Base-by-base conservation (phyloP, 1,140 invertebrate genomes). In the Atopsyche davidsoni region DNA sequence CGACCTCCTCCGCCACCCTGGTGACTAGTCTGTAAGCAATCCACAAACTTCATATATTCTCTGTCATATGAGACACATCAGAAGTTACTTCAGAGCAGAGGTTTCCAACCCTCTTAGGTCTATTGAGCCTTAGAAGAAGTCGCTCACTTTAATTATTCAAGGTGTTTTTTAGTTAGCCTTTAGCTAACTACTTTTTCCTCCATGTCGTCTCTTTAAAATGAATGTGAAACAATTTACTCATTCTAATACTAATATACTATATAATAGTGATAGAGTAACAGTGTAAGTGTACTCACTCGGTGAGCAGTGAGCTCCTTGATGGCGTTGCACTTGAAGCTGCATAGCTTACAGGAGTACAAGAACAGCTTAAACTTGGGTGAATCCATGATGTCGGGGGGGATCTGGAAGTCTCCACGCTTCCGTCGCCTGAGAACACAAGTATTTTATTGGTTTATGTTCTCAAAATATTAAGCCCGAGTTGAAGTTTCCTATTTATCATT, bases 281-380 rank as follows among this genome's bases (percentile, higher is more conserved):
- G 22, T 28, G n/a, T n/a, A n/a, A n/a, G 18, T 4, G 4, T 42
- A 32, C 41, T 52, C 18, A 71, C 70, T 65, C 64, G 66, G 41
- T 72, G 70, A 0, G 57, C 63, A 0, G 65, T 66, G 13, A 70
- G 56, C 23, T 73, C 68, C 36, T 70, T 71, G 16, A 71, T 63
- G 3, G 70, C 69, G 49, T 73, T 73, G 43, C 70, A 73, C 18
- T 70, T 68, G 53, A 68, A 73, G 19, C 40, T 56, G 56, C 70
- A 73, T 19, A 65, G 36, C 57, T 71, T 71, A 57, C 70, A 73
- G 2, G 61, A 63, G 55, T 73, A 73, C 2, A 73, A 63, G 58
- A 64, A 73, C 25, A 70, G 59, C 46, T 68, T 69, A 62, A 72
- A 73, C 46, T 65, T 63, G 11, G 69, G 68, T 7, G 65, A 68